A percentile compares a stretch with the other conserved stretches of the same genome.
These are phyloP conservation scores for Patiria pectinifera DNA, from an alignment of 53 echinoderm and acorn worm genomes.

Conservation along the genomic window DNA sequence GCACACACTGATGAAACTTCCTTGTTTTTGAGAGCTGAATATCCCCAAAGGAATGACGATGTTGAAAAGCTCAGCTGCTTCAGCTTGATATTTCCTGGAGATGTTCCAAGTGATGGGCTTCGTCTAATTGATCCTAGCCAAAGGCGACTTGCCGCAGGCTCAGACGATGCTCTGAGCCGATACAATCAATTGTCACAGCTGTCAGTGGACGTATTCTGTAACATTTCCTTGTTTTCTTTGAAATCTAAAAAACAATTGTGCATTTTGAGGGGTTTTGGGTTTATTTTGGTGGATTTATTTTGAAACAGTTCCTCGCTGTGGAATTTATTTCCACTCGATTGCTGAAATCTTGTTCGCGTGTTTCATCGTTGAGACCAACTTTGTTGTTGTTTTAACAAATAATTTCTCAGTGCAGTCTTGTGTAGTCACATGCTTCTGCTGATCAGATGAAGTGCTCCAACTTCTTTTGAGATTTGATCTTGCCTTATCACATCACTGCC, in stretches of 20 bases:
- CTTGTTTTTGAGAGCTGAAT: not conserved
- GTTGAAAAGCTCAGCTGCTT: not conserved
- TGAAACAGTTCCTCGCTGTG: too few species aligned
- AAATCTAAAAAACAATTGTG: not conserved
- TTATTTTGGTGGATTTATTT: too few species aligned
- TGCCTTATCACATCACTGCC: not conserved
- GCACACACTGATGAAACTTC: conserved; percentile 6
- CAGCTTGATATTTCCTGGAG: conserved; percentile 25
- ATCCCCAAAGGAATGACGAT: conserved; percentile 17
- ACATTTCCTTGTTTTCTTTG: conserved; percentile 8
- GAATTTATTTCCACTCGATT: too few species aligned
- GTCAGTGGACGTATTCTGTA: not conserved
- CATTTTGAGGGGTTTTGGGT: not conserved
- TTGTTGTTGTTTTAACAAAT: not conserved
- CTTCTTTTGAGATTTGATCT: not conserved
- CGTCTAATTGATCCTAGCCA: conserved; percentile 31
- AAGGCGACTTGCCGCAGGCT: not conserved
- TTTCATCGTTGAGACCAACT: not conserved
- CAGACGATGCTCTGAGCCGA: not conserved
- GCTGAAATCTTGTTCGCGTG: too few species aligned
- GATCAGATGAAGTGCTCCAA: not conserved
- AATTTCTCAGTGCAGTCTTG: too few species aligned
- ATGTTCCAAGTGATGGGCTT: conserved; percentile 11
- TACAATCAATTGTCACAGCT: not conserved
- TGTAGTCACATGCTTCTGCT: too few species aligned